Evolutionary conservation across 2,797 vertebrate genomes (phyloP).

Genomic region (Kryptolebias ocellatus): DNA sequence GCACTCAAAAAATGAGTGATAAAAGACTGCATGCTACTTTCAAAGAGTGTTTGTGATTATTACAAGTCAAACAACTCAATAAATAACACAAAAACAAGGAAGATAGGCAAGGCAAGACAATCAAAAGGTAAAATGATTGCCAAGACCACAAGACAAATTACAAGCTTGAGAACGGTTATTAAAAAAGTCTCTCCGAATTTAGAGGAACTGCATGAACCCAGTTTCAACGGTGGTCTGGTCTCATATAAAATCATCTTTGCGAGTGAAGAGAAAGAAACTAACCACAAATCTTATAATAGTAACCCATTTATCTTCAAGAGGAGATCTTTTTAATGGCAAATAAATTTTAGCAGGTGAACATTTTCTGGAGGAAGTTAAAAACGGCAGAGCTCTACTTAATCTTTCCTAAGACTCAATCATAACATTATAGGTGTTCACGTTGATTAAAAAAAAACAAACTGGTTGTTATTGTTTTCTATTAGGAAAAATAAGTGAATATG

Average conservation of each 20-base stretch:
- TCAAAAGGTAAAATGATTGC: constrained; percentile 32
- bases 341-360: constrained; percentile 31
- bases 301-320: constrained; percentile 52
- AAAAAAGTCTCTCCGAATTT: constrained; percentile 26
- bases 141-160: constrained; percentile 33
- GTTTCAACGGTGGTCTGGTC: constrained; percentile 46
- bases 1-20: constrained; percentile 31
- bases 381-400: constrained; percentile 22
- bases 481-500: neutral
- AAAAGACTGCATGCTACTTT: constrained; percentile 33
- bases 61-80: constrained; percentile 16
- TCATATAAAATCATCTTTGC: constrained; percentile 52
- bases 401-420: constrained; percentile 27
- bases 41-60: constrained; percentile 27
- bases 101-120: constrained; percentile 39
- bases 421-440: constrained; percentile 7
- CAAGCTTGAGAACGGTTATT: neutral
- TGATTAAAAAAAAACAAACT: neutral
- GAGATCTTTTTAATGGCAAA: constrained; percentile 40
- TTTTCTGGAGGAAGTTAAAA: constrained; percentile 31
- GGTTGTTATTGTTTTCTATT: constrained; percentile 2
- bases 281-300: constrained; percentile 59
- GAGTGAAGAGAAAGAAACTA: constrained; percentile 56
- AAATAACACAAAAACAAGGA: neutral
- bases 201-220: constrained; percentile 36